A percentile compares a stretch with the other conserved stretches of the same genome.
phyloP scores from a whole-genome alignment of 2,888 invertebrate species.

The Chrysina gloriosa region DNA sequence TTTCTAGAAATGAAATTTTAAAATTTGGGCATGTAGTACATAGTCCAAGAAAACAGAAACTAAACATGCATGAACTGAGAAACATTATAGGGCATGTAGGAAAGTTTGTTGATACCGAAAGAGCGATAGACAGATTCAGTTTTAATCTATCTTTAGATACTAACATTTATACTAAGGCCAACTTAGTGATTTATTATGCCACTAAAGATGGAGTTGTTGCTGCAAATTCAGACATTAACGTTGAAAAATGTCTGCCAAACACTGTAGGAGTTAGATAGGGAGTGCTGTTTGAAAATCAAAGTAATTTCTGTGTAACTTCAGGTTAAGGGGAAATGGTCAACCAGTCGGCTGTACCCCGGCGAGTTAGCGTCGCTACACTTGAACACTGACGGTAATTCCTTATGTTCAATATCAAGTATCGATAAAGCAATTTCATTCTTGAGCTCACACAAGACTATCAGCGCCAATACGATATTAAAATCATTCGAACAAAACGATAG shows the following conservation, averaged over 20 bases:
- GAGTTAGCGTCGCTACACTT: conserved; percentile 65
- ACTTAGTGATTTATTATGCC: conserved; percentile 70
- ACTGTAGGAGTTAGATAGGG: conserved; percentile 60
- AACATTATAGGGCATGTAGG: conserved; percentile 58
- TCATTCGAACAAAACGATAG: conserved; percentile 47
- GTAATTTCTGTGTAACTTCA: conserved; percentile 38
- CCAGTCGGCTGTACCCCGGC: conserved; percentile 67
- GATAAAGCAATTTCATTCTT: conserved; percentile 70
- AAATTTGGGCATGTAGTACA: conserved; percentile 56
- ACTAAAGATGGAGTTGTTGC: conserved; percentile 68
- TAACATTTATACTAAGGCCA: conserved; percentile 65
- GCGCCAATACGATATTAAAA: conserved; percentile 52
- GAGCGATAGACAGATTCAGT: conserved; percentile 61
- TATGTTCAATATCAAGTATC: conserved; percentile 70
- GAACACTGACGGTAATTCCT: conserved; percentile 67
- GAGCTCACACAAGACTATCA: conserved; percentile 48
- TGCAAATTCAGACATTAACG: conserved; percentile 66
- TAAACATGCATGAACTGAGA: conserved; percentile 52
- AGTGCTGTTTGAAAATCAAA: not conserved
- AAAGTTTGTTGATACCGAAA: conserved; percentile 53
- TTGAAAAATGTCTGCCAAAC: conserved; percentile 70
- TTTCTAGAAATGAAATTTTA: conserved; percentile 58
- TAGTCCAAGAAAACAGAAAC: conserved; percentile 51
- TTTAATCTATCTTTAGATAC: conserved; percentile 66
- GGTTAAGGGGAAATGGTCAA: conserved; percentile 65